phyloP scores from a whole-genome alignment of 2,888 invertebrate genomes.

The Drosophila colorata region DNA sequence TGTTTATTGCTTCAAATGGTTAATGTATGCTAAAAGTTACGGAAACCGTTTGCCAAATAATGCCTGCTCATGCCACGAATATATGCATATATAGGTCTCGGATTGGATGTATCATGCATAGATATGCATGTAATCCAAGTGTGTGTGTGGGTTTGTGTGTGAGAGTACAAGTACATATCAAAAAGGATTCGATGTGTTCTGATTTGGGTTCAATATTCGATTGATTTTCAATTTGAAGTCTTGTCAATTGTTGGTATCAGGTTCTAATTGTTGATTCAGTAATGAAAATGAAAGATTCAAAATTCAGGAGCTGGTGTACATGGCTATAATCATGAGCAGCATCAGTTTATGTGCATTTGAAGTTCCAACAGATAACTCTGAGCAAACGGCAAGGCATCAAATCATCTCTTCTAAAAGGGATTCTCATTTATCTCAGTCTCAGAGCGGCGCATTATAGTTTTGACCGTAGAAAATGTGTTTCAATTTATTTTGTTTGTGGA shows the following conservation, averaged over 20 bases:
- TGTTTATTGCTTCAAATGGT: conserved; percentile 10
- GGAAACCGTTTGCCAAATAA: conserved; percentile 49
- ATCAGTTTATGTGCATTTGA: conserved; percentile 19
- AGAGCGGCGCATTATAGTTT: conserved; percentile 53
- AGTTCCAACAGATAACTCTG: conserved; percentile 29
- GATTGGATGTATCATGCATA: conserved; percentile 5
- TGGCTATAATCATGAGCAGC: conserved; percentile 9
- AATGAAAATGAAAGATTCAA: background rate
- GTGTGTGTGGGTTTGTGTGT: background rate
- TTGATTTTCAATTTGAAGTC: conserved; percentile 46
- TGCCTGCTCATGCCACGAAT: conserved; percentile 22
- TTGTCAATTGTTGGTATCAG: conserved; percentile 44
- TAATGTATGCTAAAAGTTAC: conserved; percentile 24
- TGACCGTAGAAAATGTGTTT: conserved; percentile 36
- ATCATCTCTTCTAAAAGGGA: conserved; percentile 12
- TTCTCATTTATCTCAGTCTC: conserved; percentile 53
- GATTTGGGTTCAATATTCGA: conserved; percentile 16
- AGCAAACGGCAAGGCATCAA: conserved; percentile 37
- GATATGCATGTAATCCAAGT: background rate
- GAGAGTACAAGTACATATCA: conserved; percentile 18
- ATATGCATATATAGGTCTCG: conserved; percentile 1
- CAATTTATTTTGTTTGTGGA: conserved; percentile 1
- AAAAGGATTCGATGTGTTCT: conserved; percentile 20
- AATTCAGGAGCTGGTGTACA: background rate
- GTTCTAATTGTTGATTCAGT: conserved; percentile 27